A percentile compares a stretch with the other conserved stretches of the same genome.
These are phyloP conservation scores for Pangasius krempfi DNA, from an alignment of 2,797 vertebrate species.

Conservation along the genomic window DNA sequence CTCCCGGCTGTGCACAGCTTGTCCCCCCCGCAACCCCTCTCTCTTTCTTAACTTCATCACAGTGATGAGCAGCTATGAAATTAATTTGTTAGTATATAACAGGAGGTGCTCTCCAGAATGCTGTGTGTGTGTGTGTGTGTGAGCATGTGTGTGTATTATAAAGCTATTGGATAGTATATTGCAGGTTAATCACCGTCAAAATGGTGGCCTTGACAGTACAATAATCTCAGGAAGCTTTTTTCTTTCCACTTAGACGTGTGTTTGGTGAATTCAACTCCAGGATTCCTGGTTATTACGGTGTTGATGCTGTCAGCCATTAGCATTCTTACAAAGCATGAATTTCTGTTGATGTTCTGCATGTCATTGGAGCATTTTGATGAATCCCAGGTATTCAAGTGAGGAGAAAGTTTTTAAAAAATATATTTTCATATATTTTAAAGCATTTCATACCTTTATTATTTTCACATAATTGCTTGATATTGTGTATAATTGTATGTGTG, in stretches of 20 bases:
- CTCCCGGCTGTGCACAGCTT: slow-evolving; percentile 81
- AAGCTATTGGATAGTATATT: slow-evolving; percentile 19
- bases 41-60: slow-evolving; percentile 83
- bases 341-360: slow-evolving; percentile 12
- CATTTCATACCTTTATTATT: background rate
- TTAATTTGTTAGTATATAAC: slow-evolving; percentile 76
- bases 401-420: background rate
- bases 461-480: background rate
- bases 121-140: slow-evolving; percentile 19
- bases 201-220: slow-evolving; percentile 22
- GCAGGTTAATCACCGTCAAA: slow-evolving; percentile 33
- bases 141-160: slow-evolving; percentile 6
- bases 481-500: background rate
- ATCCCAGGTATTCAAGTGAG: background rate
- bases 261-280: slow-evolving; percentile 28
- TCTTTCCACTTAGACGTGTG: slow-evolving; percentile 12
- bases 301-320: slow-evolving; percentile 11
- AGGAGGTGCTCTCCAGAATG: slow-evolving; percentile 52
- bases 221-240: slow-evolving; percentile 33
- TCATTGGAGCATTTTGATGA: background rate
- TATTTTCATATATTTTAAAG: background rate
- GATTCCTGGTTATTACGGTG: slow-evolving; percentile 26
- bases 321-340: background rate
- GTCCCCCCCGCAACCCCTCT: slow-evolving; percentile 68
- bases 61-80: slow-evolving; percentile 86